Conservation (phyloP, 2,797 vertebrate genomes). For the Dromococcyx pavoninus region DNA sequence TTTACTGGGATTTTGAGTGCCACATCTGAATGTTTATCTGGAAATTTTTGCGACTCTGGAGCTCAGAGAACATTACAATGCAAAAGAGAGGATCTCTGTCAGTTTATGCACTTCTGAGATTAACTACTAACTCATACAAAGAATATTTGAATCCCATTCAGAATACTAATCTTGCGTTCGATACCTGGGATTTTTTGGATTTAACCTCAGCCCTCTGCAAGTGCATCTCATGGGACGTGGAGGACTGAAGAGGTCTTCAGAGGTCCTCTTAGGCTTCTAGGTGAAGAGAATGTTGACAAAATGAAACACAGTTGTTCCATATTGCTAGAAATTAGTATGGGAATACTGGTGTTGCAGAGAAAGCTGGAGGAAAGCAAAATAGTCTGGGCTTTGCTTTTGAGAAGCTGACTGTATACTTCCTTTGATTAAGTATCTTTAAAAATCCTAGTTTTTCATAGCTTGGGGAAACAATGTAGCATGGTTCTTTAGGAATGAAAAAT, state of each 20-base stretch:
- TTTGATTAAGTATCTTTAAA: background rate
- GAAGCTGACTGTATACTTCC: background rate
- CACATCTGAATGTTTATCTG: background rate
- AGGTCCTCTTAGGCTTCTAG: background rate
- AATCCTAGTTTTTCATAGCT: background rate
- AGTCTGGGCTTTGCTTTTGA: background rate
- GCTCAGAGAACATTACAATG: background rate
- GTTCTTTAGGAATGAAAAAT: slow-evolving; percentile 21
- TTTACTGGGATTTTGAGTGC: background rate
- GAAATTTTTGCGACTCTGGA: background rate
- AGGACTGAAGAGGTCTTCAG: background rate
- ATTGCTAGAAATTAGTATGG: background rate
- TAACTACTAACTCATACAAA: background rate
- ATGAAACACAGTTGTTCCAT: background rate
- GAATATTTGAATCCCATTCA: background rate
- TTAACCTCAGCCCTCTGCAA: background rate
- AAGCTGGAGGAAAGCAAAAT: background rate
- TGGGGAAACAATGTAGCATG: background rate
- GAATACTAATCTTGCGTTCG: background rate
- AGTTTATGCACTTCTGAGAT: background rate
- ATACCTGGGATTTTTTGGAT: background rate
- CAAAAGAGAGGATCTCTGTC: background rate
- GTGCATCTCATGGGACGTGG: background rate
- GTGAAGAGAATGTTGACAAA: background rate
- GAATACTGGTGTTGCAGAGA: background rate